Conservation (phyloP, 1,140 invertebrate species). For the Drosophila kurseongensis region DNA sequence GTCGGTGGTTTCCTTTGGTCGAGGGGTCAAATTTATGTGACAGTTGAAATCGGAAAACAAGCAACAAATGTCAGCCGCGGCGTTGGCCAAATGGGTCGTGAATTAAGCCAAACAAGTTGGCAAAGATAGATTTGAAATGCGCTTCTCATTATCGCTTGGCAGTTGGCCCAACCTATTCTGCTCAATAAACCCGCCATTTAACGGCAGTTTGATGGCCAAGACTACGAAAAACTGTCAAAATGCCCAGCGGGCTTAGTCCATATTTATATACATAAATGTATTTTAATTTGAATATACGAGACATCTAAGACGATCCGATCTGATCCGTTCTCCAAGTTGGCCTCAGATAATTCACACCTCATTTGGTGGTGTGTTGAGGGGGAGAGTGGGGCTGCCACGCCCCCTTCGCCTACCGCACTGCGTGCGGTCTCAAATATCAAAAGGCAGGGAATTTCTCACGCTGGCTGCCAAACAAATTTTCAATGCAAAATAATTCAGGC, state of each 20-base stretch:
- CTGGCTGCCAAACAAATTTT: slow-evolving; percentile 52
- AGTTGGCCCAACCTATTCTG: slow-evolving; percentile 33
- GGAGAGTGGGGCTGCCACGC: slow-evolving; percentile 4
- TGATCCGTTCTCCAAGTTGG: slow-evolving; percentile 22
- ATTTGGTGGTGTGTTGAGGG: slow-evolving; percentile 43
- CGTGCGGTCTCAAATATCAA: slow-evolving; percentile 60
- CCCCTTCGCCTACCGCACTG: background rate
- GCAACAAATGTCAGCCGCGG: slow-evolving; percentile 73
- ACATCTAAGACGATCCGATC: slow-evolving; percentile 39
- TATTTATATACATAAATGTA: slow-evolving; percentile 65
- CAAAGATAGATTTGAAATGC: slow-evolving; percentile 29
- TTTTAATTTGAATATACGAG: slow-evolving; percentile 77
- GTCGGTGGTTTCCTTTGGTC: slow-evolving; percentile 19
- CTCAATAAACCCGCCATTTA: slow-evolving; percentile 69
- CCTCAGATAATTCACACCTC: slow-evolving; percentile 76
- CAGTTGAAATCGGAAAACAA: slow-evolving; percentile 77
- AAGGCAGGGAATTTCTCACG: slow-evolving; percentile 70
- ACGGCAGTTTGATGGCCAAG: slow-evolving; percentile 72
- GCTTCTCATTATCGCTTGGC: slow-evolving; percentile 29
- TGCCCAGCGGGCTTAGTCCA: slow-evolving; percentile 52
- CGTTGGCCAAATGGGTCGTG: slow-evolving; percentile 66
- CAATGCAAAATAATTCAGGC: slow-evolving; percentile 62
- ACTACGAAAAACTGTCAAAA: slow-evolving; percentile 70
- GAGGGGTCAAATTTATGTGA: slow-evolving; percentile 72
- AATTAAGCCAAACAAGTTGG: slow-evolving; percentile 60